These are phyloP conservation scores for Eupsilia transversa DNA, from an alignment of 2,888 invertebrate genomes.

Conservation along the genomic window DNA sequence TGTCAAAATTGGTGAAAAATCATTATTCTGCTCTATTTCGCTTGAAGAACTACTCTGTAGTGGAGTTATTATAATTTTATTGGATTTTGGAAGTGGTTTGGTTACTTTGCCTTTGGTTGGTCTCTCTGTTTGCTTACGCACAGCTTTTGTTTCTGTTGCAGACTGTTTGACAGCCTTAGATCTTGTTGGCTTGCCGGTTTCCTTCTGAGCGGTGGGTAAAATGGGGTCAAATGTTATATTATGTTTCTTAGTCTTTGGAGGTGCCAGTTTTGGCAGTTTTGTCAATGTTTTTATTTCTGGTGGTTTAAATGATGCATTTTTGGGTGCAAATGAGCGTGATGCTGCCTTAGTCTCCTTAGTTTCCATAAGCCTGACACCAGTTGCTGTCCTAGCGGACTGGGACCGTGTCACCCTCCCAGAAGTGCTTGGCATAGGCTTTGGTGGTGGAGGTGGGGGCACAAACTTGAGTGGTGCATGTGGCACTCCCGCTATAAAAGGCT, in stretches of 20 bases:
- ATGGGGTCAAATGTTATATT: constrained; percentile 73
- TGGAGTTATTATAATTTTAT: constrained; percentile 35
- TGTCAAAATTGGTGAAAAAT: constrained; percentile 52
- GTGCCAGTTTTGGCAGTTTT: constrained; percentile 72
- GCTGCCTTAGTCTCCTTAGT: constrained; percentile 35
- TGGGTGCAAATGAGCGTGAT: constrained; percentile 88
- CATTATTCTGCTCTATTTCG: constrained; percentile 56
- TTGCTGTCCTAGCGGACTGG: constrained; percentile 70
- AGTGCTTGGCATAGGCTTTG: constrained; percentile 76
- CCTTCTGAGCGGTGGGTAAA: constrained; percentile 60
- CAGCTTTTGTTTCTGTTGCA: constrained; percentile 45
- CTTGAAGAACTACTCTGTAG: constrained; percentile 68
- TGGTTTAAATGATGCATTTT: constrained; percentile 88
- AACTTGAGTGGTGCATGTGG: constrained; percentile 76
- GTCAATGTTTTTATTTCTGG: constrained; percentile 76
- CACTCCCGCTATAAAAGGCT: constrained; percentile 83
- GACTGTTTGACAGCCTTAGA: constrained; percentile 47
- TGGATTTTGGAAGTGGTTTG: constrained; percentile 55
- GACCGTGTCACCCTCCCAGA: constrained; percentile 84
- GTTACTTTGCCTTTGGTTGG: constrained; percentile 59
- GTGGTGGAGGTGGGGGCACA: constrained; percentile 82
- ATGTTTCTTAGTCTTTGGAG: constrained; percentile 64
- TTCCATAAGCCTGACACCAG: constrained; percentile 49
- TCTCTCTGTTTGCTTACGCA: constrained; percentile 51
- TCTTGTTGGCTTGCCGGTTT: constrained; percentile 52